Evolutionary conservation across 2,888 invertebrate species (phyloP).

Genomic region (Drosophila trichaetosa): DNA sequence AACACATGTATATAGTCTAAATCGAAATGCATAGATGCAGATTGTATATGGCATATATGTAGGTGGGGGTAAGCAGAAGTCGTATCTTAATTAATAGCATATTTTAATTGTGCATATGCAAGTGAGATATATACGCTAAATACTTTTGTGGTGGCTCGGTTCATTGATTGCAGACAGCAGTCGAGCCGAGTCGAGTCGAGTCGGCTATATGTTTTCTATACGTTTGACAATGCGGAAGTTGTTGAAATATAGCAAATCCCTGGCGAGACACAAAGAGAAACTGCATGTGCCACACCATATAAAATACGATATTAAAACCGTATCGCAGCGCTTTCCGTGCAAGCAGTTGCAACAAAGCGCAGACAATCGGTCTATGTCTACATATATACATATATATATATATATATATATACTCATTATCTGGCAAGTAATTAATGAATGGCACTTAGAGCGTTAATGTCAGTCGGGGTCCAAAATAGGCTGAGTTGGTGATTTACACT

Average conservation of each 20-base stretch:
- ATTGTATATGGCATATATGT: background rate
- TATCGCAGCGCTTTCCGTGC: conserved; percentile 27
- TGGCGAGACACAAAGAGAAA: conserved; percentile 74
- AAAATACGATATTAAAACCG: conserved; percentile 45
- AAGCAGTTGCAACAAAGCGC: conserved; percentile 71
- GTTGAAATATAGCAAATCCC: conserved; percentile 75
- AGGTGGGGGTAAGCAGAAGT: background rate
- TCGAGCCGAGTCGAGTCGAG: background rate
- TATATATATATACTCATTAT: conserved; percentile 36
- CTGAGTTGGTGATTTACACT: conserved; percentile 7
- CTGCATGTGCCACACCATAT: conserved; percentile 40
- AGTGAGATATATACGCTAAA: conserved; percentile 20
- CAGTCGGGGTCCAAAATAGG: conserved; percentile 15
- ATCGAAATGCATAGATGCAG: background rate
- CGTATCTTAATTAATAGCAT: background rate
- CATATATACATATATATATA: conserved; percentile 27
- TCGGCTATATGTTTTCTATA: conserved; percentile 49
- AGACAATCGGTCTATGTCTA: conserved; percentile 49
- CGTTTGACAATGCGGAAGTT: conserved; percentile 79
- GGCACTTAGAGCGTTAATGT: conserved; percentile 58
- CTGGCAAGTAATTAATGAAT: conserved; percentile 66
- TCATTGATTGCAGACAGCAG: conserved; percentile 67
- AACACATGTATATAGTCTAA: background rate
- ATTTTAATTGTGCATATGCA: conserved; percentile 18
- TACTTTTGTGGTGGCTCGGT: conserved; percentile 54